Percentiles rank a stretch among this genome's conserved stretches.
Conservation (phyloP, 1,140 invertebrate genomes). For the Bombus superbus region DNA sequence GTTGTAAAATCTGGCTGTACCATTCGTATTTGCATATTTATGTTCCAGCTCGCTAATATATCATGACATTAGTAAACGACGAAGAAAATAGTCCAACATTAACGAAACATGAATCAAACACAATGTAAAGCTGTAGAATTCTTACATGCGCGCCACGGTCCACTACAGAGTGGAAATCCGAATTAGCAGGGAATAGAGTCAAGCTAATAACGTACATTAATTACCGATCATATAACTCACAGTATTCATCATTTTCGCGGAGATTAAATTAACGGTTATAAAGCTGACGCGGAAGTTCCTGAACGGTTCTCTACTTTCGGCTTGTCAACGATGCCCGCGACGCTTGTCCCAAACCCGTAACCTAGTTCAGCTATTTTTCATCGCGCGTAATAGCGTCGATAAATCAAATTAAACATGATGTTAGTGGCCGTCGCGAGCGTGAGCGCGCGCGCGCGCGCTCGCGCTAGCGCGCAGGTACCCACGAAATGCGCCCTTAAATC, state of each 20-base stretch:
- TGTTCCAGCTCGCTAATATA: too few relatives aligned
- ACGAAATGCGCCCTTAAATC: conserved; percentile 74
- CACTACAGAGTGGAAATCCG: not conserved
- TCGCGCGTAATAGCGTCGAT: conserved; percentile 72
- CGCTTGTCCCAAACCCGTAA: conserved; percentile 56
- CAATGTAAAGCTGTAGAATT: not conserved
- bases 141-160: not conserved
- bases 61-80: too few relatives aligned
- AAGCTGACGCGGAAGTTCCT: conserved; percentile 38
- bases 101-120: not conserved
- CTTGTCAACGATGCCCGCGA: conserved; percentile 49
- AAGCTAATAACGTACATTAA: conserved; percentile 36
- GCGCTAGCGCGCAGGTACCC: conserved; percentile 25
- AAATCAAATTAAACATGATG: conserved; percentile 78
- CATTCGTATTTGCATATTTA: too few relatives aligned
- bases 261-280: conserved; percentile 39
- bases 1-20: too few relatives aligned
- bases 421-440: conserved; percentile 58
- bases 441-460: conserved; percentile 31
- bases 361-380: conserved; percentile 77
- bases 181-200: not conserved
- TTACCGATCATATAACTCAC: conserved; percentile 41
- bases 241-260: conserved; percentile 40
- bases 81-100: not conserved
- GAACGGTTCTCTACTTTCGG: conserved; percentile 41